A percentile compares a stretch with the other conserved stretches of the same genome.
Evolutionary conservation across 2,113 vertebrate species (phyloP).

Genomic region (Pseudorasbora parva): DNA sequence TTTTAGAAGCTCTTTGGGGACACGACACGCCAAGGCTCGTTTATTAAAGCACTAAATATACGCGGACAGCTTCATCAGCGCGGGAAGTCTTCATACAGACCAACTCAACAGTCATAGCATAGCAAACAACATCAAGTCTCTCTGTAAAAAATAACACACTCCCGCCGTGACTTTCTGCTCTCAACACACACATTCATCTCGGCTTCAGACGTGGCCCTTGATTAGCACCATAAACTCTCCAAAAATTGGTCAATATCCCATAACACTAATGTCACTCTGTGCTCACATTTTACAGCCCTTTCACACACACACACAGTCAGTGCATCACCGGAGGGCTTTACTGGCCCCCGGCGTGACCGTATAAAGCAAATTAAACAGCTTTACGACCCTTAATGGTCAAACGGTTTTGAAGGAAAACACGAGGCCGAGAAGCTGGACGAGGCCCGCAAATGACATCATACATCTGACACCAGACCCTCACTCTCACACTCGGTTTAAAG

Average conservation of each 20-base stretch:
- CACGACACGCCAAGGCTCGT: neutral
- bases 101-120: neutral
- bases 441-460: neutral
- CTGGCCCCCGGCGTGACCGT: neutral
- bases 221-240: conserved; percentile 77
- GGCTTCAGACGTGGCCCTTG: conserved; percentile 65
- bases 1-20: neutral
- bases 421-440: neutral
- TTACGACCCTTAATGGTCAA: conserved; percentile 26
- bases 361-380: conserved; percentile 30
- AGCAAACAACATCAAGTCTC: neutral
- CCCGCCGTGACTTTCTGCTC: neutral
- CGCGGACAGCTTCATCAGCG: neutral
- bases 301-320: neutral
- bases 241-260: conserved; percentile 77
- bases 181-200: conserved; percentile 58
- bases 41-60: conserved; percentile 19
- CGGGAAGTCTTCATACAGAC: conserved; percentile 5
- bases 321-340: conserved; percentile 13
- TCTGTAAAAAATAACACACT: conserved; percentile 23
- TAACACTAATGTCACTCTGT: conserved; percentile 75
- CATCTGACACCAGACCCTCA: neutral
- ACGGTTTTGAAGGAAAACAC: conserved; percentile 23
- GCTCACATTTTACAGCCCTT: conserved; percentile 57
- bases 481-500: neutral